Percentiles rank a stretch among this genome's conserved stretches.
Conservation (phyloP, 2,888 invertebrate species). For the Ophioninae sp. region DNA sequence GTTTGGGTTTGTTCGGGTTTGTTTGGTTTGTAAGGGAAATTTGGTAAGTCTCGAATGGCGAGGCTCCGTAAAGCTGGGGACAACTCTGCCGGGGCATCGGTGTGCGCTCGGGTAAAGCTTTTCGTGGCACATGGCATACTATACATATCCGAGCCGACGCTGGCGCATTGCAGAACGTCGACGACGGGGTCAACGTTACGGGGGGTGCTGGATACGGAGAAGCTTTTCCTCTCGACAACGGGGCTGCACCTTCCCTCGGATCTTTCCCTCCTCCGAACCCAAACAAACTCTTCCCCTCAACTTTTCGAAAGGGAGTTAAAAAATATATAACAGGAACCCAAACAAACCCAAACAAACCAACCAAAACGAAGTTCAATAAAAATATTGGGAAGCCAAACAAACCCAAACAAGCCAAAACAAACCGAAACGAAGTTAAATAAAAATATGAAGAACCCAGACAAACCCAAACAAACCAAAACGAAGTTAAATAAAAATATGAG, state of each 20-base stretch:
- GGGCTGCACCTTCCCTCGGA: neutral
- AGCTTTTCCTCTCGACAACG: constrained; percentile 31
- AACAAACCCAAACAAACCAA: too few species aligned
- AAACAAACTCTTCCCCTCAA: constrained; percentile 62
- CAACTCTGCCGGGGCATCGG: constrained; percentile 39
- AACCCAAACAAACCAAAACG: too few species aligned
- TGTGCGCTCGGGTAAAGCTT: constrained; percentile 16
- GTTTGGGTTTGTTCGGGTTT: neutral
- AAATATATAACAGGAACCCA: too few species aligned
- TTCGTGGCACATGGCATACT: constrained; percentile 56
- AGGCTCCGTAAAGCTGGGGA: neutral
- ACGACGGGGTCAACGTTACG: constrained; percentile 59
- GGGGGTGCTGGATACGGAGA: constrained; percentile 18
- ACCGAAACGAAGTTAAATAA: too few species aligned
- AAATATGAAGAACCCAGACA: too few species aligned
- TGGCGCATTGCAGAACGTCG: constrained; percentile 68
- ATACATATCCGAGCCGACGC: constrained; percentile 51
- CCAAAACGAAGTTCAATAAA: too few species aligned
- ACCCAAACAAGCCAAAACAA: too few species aligned
- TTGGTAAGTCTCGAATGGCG: neutral
- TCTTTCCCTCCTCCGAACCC: constrained; percentile 58
- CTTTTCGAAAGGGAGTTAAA: neutral
- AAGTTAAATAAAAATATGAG: too few species aligned
- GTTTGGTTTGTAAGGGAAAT: too few species aligned
- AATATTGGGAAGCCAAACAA: too few species aligned